Conservation (phyloP, 2,113 vertebrate genomes). For the Cricetomys ansorgei region DNA sequence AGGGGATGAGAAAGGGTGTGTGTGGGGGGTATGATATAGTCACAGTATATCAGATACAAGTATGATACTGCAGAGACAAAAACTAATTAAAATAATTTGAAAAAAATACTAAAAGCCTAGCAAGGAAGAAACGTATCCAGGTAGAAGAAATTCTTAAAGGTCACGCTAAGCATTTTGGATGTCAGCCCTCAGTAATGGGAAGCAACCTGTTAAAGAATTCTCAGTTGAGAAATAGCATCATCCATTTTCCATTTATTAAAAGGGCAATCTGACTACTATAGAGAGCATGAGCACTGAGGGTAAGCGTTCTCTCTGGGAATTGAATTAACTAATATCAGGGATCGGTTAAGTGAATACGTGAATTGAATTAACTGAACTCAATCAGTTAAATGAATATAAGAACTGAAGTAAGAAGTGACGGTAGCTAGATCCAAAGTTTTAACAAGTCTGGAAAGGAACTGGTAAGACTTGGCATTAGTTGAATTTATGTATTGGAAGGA, state of each 20-base stretch:
- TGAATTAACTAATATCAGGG: neutral
- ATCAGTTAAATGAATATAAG: constrained; percentile 17
- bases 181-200: neutral
- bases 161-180: neutral
- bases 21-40: neutral
- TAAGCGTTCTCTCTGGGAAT: neutral
- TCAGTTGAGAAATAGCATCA: neutral
- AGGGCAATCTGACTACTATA: neutral
- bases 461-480: neutral
- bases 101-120: neutral
- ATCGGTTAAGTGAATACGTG: constrained; percentile 3
- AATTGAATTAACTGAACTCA: constrained; percentile 14
- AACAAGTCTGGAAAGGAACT: neutral
- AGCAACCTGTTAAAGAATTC: neutral
- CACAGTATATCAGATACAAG: neutral
- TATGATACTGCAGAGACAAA: neutral
- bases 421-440: neutral
- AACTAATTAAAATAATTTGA: neutral
- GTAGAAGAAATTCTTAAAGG: neutral
- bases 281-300: neutral
- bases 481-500: neutral
- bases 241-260: constrained; percentile 6
- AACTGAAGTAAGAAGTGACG: constrained; percentile 12
- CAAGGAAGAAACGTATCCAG: neutral
- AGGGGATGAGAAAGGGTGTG: neutral